Conservation (phyloP, 2,113 vertebrate species). For the Herpetotheres cachinnans region DNA sequence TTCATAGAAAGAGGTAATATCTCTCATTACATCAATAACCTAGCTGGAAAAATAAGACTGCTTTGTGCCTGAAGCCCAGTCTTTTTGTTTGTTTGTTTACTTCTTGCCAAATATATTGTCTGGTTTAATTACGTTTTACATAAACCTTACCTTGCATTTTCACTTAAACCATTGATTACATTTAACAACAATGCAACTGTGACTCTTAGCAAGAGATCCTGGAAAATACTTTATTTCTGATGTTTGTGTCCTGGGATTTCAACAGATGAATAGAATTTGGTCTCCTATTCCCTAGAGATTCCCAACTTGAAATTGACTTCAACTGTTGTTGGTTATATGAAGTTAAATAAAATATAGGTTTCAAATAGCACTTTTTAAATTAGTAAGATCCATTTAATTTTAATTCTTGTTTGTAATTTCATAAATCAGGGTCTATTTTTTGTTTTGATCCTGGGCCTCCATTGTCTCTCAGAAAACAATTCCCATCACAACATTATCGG, state of each 20-base stretch:
- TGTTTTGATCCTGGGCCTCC: background rate
- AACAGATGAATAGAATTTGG: background rate
- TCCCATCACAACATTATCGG: fast-evolving
- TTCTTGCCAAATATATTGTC: background rate
- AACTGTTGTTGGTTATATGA: background rate
- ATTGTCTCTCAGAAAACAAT: background rate
- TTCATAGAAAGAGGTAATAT: background rate
- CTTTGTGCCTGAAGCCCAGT: background rate
- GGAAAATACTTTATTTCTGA: background rate
- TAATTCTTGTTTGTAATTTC: background rate
- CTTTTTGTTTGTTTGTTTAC: background rate
- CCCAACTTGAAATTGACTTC: background rate
- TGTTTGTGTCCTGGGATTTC: background rate
- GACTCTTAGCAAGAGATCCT: background rate
- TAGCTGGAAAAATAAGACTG: background rate
- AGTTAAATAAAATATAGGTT: background rate
- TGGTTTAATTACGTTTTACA: background rate
- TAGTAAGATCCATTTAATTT: background rate
- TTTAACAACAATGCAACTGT: background rate
- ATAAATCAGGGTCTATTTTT: background rate
- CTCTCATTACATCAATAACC: background rate
- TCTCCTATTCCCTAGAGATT: background rate
- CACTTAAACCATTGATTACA: background rate
- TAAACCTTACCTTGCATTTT: background rate
- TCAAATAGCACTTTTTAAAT: background rate